Evolutionary conservation across 2,113 vertebrate genomes (phyloP).

Genomic region (Pterocles gutturalis): DNA sequence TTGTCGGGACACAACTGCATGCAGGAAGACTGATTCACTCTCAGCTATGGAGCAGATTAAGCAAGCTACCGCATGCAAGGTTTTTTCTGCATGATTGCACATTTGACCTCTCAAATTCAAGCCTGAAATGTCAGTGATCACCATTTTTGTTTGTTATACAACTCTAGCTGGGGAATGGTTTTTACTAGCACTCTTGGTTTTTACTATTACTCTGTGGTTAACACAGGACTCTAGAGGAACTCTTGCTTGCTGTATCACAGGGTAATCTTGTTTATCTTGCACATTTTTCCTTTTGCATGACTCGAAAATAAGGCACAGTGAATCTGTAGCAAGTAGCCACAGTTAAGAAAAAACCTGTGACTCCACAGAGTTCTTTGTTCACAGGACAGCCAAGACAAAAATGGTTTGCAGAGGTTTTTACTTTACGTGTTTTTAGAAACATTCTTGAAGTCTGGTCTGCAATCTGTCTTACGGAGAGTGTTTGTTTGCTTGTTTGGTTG

Average conservation of each 20-base stretch:
- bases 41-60: background rate
- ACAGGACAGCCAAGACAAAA: background rate
- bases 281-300: background rate
- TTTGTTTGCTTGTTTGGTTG: background rate
- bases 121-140: background rate
- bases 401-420: background rate
- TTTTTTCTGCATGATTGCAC: background rate
- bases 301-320: background rate
- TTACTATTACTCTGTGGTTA: conserved; percentile 12
- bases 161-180: background rate
- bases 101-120: conserved; percentile 29
- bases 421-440: background rate
- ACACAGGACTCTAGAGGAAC: background rate
- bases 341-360: background rate
- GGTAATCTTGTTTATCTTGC: background rate
- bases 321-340: background rate
- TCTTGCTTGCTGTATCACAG: background rate
- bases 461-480: background rate
- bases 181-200: background rate
- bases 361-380: background rate
- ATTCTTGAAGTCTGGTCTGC: background rate
- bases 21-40: background rate
- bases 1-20: background rate
- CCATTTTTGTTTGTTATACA: conserved; percentile 8
- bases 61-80: background rate